Percentiles rank a stretch among this genome's conserved stretches.
These are phyloP conservation scores for Taxidea taxus DNA, from an alignment of 2,113 vertebrate species.

Conservation along the genomic window DNA sequence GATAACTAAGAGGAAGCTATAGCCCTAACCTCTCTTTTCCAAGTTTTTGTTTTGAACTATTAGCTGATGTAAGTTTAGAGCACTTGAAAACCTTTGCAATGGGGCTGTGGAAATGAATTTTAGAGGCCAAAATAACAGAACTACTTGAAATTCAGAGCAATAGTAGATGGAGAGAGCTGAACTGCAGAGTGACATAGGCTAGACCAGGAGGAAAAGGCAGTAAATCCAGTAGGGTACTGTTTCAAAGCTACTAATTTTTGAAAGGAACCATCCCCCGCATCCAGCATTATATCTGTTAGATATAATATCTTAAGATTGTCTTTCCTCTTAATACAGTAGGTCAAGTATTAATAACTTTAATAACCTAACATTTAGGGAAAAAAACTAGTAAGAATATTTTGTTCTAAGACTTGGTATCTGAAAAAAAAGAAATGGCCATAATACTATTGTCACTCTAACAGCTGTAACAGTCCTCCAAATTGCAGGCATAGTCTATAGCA, in stretches of 20 bases:
- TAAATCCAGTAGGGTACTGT: not conserved
- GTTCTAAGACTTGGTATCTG: not conserved
- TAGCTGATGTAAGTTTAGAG: not conserved
- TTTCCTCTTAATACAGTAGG: not conserved
- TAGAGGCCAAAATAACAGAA: not conserved
- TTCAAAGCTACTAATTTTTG: not conserved
- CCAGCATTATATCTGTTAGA: not conserved
- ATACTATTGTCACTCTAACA: fast-evolving
- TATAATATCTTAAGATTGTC: not conserved
- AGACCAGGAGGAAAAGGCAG: not conserved
- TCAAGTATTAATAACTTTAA: not conserved
- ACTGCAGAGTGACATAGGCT: not conserved
- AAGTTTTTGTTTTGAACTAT: not conserved
- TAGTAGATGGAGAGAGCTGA: not conserved
- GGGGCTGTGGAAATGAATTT: not conserved
- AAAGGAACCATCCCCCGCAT: not conserved
- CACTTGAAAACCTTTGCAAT: not conserved
- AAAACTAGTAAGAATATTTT: not conserved
- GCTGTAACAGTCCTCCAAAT: not conserved
- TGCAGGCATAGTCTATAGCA: not conserved
- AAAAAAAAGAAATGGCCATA: not conserved
- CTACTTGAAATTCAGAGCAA: not conserved
- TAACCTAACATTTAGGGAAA: not conserved
- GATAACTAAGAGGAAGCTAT: not conserved
- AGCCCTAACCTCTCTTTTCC: not conserved